Evolutionary conservation across 2,888 invertebrate genomes (phyloP).

Genomic region (Agrochola circellaris): DNA sequence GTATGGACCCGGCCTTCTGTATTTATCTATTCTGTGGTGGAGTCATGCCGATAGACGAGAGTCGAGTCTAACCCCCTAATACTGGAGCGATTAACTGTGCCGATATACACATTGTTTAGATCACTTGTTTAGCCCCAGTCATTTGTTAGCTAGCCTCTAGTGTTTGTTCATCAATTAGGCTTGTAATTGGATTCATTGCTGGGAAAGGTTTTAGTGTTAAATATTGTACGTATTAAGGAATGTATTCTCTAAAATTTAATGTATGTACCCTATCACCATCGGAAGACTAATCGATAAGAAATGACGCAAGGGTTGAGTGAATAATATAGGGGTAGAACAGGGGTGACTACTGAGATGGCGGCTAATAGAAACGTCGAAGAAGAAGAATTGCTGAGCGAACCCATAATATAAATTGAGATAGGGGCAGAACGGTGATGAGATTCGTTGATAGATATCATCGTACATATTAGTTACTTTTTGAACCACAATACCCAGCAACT

Average conservation of each 20-base stretch:
- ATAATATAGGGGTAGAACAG: not conserved
- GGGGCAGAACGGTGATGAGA: not conserved
- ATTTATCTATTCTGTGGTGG: not conserved
- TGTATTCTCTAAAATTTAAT: not conserved
- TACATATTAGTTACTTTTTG: not conserved
- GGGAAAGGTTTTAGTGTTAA: constrained; percentile 2
- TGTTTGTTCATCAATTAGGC: constrained; percentile 42
- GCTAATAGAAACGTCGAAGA: not conserved
- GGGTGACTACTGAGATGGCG: not conserved
- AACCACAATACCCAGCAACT: no score
- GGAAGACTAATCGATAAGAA: not conserved
- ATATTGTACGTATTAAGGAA: not conserved
- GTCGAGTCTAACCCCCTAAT: constrained; percentile 38
- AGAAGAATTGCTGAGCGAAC: not conserved
- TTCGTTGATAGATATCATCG: not conserved
- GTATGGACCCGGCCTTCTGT: constrained; percentile 5
- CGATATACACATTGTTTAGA: constrained; percentile 62
- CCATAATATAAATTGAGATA: not conserved
- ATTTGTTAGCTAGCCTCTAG: constrained; percentile 48
- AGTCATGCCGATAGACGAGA: constrained; percentile 27
- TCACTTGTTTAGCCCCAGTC: constrained; percentile 54
- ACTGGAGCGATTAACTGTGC: constrained; percentile 49
- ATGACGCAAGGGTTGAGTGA: not conserved
- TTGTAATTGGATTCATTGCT: constrained; percentile 28
- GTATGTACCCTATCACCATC: not conserved